Conservation (phyloP, 2,888 invertebrate genomes). For the Diplolepis rosae region DNA sequence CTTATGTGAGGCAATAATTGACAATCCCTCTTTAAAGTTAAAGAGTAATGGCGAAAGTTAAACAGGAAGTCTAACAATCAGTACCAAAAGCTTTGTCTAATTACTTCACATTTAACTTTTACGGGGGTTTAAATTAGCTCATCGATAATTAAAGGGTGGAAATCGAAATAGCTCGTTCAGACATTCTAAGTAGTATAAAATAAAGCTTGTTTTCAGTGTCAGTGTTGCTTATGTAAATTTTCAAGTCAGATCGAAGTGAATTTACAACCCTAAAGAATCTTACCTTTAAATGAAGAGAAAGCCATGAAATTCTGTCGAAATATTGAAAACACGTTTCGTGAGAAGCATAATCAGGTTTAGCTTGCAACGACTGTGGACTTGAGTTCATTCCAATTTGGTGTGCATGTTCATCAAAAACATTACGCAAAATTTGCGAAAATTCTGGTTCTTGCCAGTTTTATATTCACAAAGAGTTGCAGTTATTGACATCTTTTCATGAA, state of each 20-base stretch:
- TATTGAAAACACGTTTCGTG: slow-evolving; percentile 30
- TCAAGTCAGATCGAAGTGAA: neutral
- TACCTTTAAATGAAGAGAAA: slow-evolving; percentile 22
- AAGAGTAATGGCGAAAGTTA: slow-evolving; percentile 1
- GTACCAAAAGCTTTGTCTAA: slow-evolving; percentile 6
- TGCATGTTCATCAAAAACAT: slow-evolving; percentile 14
- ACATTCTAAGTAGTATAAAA: no score
- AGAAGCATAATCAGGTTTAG: slow-evolving; percentile 12
- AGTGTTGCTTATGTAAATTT: neutral
- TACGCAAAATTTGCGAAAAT: slow-evolving; percentile 29
- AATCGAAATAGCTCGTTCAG: no score
- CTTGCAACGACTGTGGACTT: slow-evolving; percentile 29
- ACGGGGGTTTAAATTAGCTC: neutral
- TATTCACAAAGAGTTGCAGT: neutral
- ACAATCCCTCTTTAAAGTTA: neutral
- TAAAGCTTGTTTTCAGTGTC: no score
- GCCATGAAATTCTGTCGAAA: slow-evolving; percentile 29
- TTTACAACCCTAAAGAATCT: slow-evolving; percentile 22
- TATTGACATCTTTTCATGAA: neutral
- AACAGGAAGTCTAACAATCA: neutral
- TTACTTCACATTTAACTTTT: slow-evolving; percentile 5
- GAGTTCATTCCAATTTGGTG: slow-evolving; percentile 18
- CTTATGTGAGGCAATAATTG: neutral
- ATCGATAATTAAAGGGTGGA: slow-evolving; percentile 3
- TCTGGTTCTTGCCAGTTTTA: slow-evolving; percentile 16